Evolutionary conservation across 2,797 vertebrate genomes (phyloP).

Genomic region (Hydrophis major): DNA sequence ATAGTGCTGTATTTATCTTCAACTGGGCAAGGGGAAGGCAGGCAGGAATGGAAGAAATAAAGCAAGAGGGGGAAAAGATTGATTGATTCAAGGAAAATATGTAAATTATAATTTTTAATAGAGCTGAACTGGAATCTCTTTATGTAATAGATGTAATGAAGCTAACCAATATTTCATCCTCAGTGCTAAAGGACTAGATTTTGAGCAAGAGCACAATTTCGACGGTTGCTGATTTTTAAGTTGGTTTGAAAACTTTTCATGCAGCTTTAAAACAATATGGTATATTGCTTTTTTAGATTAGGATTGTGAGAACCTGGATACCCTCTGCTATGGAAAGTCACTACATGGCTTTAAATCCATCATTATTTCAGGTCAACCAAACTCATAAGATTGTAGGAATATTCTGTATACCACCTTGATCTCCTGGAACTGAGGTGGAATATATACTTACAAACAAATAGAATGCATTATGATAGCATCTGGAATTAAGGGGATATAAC

Average conservation of each 20-base stretch:
- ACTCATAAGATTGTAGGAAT: background rate
- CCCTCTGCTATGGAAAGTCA: background rate
- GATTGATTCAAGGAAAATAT: background rate
- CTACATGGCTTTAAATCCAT: background rate
- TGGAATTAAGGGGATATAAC: background rate
- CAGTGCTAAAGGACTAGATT: background rate
- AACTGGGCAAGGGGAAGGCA: background rate
- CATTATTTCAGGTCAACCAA: background rate
- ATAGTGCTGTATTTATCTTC: background rate
- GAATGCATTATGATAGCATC: background rate
- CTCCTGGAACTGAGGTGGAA: background rate
- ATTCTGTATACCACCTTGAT: background rate
- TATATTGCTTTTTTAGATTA: background rate
- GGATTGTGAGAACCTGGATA: background rate
- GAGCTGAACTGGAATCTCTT: background rate
- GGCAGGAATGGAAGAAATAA: background rate
- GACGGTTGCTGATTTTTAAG: background rate
- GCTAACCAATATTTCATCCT: background rate
- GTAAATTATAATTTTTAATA: background rate
- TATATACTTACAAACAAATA: background rate
- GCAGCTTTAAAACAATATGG: conserved; percentile 26
- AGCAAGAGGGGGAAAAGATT: background rate
- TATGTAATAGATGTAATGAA: background rate
- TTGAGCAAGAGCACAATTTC: conserved; percentile 6
- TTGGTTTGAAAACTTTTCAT: conserved; percentile 19